Conservation (phyloP, 2,113 vertebrate species). For the Petrocephalus microphthalmus region DNA sequence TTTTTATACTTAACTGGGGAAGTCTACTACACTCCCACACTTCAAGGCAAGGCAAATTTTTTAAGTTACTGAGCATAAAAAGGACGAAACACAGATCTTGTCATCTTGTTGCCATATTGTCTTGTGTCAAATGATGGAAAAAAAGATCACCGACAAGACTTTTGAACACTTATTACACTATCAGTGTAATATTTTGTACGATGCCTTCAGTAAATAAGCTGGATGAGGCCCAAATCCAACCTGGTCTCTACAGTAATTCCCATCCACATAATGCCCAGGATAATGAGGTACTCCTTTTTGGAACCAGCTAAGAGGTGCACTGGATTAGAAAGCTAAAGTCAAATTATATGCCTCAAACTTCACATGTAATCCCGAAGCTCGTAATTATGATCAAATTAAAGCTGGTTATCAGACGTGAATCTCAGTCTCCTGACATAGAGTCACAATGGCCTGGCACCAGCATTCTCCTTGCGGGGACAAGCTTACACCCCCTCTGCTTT, state of each 20-base stretch:
- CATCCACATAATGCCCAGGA: neutral
- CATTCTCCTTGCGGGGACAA: neutral
- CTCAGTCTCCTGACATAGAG: neutral
- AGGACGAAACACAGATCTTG: neutral
- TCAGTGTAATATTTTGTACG: neutral
- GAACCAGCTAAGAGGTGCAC: neutral
- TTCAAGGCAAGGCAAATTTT: neutral
- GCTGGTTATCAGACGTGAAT: neutral
- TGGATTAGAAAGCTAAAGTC: neutral
- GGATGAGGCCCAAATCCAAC: neutral
- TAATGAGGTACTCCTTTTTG: neutral
- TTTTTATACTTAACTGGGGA: neutral
- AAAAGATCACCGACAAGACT: neutral
- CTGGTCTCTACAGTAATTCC: neutral
- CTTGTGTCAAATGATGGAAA: neutral
- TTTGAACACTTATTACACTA: neutral
- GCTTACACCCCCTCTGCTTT: neutral
- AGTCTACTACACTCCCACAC: neutral
- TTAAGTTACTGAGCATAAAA: neutral
- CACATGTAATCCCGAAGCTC: neutral
- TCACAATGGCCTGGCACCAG: neutral
- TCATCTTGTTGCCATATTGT: neutral
- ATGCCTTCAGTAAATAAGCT: neutral
- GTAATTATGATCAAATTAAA: constrained; percentile 5
- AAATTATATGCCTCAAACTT: neutral